Evolutionary conservation across 2,113 vertebrate species (phyloP), one percentile per base, ranked within the genome.

Genomic region (Phalacrocorax carbo): DNA sequence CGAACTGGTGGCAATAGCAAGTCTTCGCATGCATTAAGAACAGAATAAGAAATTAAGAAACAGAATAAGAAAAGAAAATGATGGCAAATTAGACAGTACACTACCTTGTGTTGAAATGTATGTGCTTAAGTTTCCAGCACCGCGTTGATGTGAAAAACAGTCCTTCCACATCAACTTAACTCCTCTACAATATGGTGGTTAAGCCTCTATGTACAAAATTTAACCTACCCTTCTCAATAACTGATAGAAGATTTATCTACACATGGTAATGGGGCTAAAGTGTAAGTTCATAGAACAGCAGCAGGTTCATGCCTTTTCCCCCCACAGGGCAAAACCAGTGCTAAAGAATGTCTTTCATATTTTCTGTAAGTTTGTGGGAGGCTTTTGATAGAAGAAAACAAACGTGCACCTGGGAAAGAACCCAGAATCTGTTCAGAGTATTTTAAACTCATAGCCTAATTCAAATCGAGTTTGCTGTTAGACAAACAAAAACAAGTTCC

Each of bases 261-360:
- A 38, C 7, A 10, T 3, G 5, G 22, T 20, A 54, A 71, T 26
- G 71, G 49, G 42, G 20, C 34, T 36, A 60, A 58, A 62, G 34
- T 5, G 0, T 22, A 14, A 19, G 26, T 29, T 82, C 36, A 34
- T 10, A n/a, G 30, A 65, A 38, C 27, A 60, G 68, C 3, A 62
- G 7, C 30, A 21, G 18, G 36, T 64, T 54, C 7, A 32, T 4
- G 0, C 21, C 13, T 26, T 6, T 8, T 3, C 7, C 5, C 9
- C 5, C 21, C 6, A 4, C 2, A 30, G 49, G 26, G 30, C 32
- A 46, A 32, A n/a, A 11, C 13, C 8, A 5, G 8, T 44, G 36
- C 48, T 44, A 32, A 61, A 49, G 5, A 48, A n/a, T 1, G 1
- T 32, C 19, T 11, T 69, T 32, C 3, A 0, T 34, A 11, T 70